A percentile compares a stretch with the other conserved stretches of the same genome.
Evolutionary conservation across 2,888 invertebrate species (phyloP).

Genomic region (Adela reaumurella): DNA sequence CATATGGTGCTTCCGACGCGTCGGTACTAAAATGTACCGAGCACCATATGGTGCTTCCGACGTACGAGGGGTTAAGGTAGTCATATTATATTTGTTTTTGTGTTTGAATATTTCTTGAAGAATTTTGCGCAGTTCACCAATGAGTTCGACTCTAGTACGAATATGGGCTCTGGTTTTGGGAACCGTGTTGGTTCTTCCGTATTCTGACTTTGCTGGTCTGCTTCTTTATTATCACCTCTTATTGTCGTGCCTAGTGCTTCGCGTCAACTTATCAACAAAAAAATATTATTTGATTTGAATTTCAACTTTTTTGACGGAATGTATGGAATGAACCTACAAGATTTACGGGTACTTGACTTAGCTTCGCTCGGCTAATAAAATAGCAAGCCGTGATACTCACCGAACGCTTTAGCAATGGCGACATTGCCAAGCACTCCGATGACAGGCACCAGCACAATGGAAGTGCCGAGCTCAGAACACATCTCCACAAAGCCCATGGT

Average conservation of each 20-base stretch:
- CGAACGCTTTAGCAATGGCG: conserved; percentile 93
- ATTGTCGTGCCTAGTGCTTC: too few relatives aligned
- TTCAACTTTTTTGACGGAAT: neutral
- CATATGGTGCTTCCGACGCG: too few relatives aligned
- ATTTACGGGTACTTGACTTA: too few relatives aligned
- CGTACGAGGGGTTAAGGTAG: too few relatives aligned
- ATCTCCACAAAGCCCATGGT: conserved; percentile 64
- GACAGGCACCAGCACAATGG: conserved; percentile 81
- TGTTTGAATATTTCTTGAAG: neutral
- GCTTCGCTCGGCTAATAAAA: conserved; percentile 2
- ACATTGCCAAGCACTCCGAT: conserved; percentile 91
- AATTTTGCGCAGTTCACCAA: neutral
- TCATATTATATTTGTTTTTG: neutral
- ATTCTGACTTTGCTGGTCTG: too few relatives aligned
- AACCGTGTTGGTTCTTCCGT: too few relatives aligned
- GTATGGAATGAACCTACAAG: too few relatives aligned
- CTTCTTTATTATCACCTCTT: too few relatives aligned
- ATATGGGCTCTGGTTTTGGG: neutral
- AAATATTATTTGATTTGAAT: neutral
- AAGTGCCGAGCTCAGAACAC: conserved; percentile 78
- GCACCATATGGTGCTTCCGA: too few relatives aligned
- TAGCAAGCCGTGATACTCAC: conserved; percentile 44
- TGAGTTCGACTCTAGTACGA: neutral
- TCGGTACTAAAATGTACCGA: too few relatives aligned
- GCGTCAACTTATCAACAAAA: too few relatives aligned